These are phyloP conservation scores for Lingula anatina DNA, from an alignment of 2,888 invertebrate genomes.

Conservation along the genomic window DNA sequence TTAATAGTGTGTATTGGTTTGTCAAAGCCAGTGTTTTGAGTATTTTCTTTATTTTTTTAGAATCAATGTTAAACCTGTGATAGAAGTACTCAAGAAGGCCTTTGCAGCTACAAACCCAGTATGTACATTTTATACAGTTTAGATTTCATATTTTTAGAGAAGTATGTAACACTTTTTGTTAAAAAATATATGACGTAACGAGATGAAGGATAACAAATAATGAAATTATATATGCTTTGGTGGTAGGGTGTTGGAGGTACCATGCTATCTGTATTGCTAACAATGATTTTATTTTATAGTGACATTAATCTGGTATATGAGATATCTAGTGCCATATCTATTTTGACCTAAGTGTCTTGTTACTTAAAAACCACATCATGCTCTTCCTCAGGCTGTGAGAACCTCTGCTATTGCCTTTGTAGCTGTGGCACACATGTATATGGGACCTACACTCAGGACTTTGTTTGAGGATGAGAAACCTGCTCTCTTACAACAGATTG, in stretches of 20 bases:
- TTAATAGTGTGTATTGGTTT: background rate
- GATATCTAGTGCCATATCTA: no score
- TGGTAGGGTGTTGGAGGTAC: no score
- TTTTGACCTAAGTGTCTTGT: no score
- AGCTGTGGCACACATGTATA: constrained; percentile 74
- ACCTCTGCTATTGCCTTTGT: constrained; percentile 70
- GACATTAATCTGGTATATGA: no score
- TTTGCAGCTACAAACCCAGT: constrained; percentile 76
- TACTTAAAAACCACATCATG: no score
- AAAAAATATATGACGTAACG: no score
- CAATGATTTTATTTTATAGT: no score
- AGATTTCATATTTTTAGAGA: no score
- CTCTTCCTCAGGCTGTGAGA: constrained; percentile 61
- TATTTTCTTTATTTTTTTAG: constrained; percentile 49
- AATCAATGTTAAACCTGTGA: constrained; percentile 39
- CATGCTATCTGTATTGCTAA: no score
- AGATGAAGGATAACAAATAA: no score
- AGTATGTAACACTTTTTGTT: no score
- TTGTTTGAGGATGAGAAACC: constrained; percentile 86
- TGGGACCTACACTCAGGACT: constrained; percentile 67
- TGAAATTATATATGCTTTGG: no score
- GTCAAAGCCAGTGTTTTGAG: background rate
- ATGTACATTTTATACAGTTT: constrained; percentile 21
- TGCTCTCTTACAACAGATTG: constrained; percentile 75
- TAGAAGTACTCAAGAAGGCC: constrained; percentile 66